These are phyloP conservation scores for Tenodera sinensis DNA, from an alignment of 2,888 invertebrate genomes.

Conservation along the genomic window DNA sequence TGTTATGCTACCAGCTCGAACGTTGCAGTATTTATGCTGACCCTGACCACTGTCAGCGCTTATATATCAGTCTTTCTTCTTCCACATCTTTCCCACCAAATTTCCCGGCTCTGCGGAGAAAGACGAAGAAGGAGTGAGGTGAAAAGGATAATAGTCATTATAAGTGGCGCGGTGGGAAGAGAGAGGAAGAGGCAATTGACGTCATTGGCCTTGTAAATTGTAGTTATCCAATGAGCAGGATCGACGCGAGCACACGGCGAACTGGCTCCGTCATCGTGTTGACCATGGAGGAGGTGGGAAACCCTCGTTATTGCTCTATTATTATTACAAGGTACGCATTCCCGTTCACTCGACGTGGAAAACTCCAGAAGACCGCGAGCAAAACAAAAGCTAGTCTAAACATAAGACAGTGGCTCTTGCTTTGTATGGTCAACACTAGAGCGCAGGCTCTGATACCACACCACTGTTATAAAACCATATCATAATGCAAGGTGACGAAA, in stretches of 20 bases:
- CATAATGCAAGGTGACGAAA: no score
- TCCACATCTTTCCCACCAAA: background rate
- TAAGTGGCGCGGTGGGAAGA: background rate
- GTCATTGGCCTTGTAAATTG: slow-evolving; percentile 4
- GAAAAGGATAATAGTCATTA: background rate
- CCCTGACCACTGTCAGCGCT: background rate
- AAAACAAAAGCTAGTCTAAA: background rate
- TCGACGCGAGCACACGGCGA: background rate
- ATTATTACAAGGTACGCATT: background rate
- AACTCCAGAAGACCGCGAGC: background rate
- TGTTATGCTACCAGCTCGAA: background rate
- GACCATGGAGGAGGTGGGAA: background rate
- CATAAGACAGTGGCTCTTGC: no score
- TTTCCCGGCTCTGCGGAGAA: background rate
- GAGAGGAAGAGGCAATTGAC: background rate
- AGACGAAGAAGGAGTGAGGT: background rate
- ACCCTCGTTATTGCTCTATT: background rate
- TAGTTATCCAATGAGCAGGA: background rate
- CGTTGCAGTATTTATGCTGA: background rate
- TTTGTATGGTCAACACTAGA: no score
- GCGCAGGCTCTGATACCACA: no score
- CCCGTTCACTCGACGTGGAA: background rate
- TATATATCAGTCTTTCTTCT: background rate
- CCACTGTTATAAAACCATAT: no score
- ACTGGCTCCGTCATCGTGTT: background rate